Evolutionary conservation across 2,797 vertebrate species (phyloP).

Genomic region (Ptychobarbus kaznakovi): DNA sequence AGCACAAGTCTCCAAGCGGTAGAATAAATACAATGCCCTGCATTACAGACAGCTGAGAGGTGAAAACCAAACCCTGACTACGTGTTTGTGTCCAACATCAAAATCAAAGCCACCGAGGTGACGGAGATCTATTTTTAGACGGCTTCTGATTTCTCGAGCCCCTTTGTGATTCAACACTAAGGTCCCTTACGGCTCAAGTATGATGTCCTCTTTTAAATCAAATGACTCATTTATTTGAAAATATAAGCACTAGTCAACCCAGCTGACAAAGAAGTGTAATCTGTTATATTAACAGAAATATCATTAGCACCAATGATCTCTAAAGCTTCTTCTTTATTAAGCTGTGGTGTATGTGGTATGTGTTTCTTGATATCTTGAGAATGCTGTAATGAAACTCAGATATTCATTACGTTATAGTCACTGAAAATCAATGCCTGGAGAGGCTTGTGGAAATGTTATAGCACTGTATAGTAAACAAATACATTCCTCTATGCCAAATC

Average conservation of each 20-base stretch:
- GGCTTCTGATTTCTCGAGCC: slow-evolving; percentile 24
- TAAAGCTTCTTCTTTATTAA: slow-evolving; percentile 4
- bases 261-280: not conserved
- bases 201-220: slow-evolving; percentile 38
- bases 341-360: slow-evolving; percentile 2
- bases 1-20: slow-evolving; percentile 25
- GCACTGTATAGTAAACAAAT: slow-evolving; percentile 3
- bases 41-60: slow-evolving; percentile 33
- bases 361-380: slow-evolving; percentile 21
- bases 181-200: slow-evolving; percentile 19
- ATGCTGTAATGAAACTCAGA: slow-evolving; percentile 10
- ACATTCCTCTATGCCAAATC: not conserved
- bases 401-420: slow-evolving; percentile 33
- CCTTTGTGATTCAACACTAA: slow-evolving; percentile 23
- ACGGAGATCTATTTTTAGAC: slow-evolving; percentile 46
- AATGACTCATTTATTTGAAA: slow-evolving; percentile 35
- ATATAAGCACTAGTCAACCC: slow-evolving; percentile 28
- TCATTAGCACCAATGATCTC: not conserved
- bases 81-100: slow-evolving; percentile 22
- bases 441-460: slow-evolving; percentile 12
- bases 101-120: slow-evolving; percentile 4
- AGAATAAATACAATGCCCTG: slow-evolving; percentile 49
- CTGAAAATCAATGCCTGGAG: slow-evolving; percentile 26
- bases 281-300: slow-evolving; percentile 4
- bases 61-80: slow-evolving; percentile 40